Evolutionary conservation across 2,888 invertebrate species (phyloP).

Genomic region (Gasteruption jaculator): DNA sequence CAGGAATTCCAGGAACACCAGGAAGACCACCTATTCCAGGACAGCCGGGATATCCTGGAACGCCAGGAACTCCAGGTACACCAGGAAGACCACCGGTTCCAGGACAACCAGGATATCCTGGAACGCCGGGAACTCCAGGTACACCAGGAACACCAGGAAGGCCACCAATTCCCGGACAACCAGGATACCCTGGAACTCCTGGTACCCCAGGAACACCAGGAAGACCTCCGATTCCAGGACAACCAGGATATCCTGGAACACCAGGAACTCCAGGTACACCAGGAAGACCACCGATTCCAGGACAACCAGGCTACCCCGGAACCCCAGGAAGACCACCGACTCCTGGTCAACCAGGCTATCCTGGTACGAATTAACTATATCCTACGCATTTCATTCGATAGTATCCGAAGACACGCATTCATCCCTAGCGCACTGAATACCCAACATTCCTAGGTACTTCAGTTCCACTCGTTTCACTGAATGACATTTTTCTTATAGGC

Average conservation of each 20-base stretch:
- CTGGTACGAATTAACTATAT: too few species aligned
- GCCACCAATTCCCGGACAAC: constrained; percentile 27
- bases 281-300: constrained; percentile 27
- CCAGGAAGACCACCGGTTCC: constrained; percentile 25
- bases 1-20: constrained; percentile 27
- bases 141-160: constrained; percentile 16
- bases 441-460: too few species aligned
- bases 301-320: constrained; percentile 23
- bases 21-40: constrained; percentile 25
- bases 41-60: constrained; percentile 23
- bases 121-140: constrained; percentile 36
- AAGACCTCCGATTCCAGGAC: constrained; percentile 33
- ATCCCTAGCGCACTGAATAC: too few species aligned
- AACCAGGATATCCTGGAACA: constrained; percentile 35
- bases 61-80: constrained; percentile 26
- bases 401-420: too few species aligned
- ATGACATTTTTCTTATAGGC: constrained; percentile 4
- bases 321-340: constrained; percentile 16
- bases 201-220: constrained; percentile 22
- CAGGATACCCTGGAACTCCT: constrained; percentile 23
- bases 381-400: too few species aligned
- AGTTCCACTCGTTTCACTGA: constrained; percentile 5
- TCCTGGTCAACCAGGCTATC: too few species aligned
- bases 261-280: constrained; percentile 53
- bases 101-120: constrained; percentile 45